phyloP scores from a whole-genome alignment of 1,140 invertebrate genomes.

The Anoplophora glabripennis region DNA sequence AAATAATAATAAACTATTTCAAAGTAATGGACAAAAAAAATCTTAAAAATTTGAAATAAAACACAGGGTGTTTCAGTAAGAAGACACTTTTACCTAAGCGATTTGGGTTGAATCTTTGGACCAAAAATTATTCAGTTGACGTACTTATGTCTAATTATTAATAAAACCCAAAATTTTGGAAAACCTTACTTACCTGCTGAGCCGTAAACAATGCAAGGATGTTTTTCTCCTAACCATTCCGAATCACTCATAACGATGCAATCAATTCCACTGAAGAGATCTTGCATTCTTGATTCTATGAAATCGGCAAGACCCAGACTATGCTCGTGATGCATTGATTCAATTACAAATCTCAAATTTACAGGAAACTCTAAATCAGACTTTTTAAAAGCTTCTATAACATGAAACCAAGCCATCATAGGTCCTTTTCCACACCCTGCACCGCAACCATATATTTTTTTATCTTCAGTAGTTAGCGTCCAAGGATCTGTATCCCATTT shows the following conservation, averaged over 20 bases:
- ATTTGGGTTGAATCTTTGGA: too few species aligned
- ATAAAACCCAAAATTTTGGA: too few species aligned
- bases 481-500: conserved; percentile 44
- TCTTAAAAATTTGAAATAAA: too few species aligned
- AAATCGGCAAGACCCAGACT: conserved; percentile 40
- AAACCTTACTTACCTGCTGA: conserved; percentile 38
- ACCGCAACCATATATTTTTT: conserved; percentile 39
- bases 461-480: conserved; percentile 31
- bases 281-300: conserved; percentile 36
- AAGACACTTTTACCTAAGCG: too few species aligned
- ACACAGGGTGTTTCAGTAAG: too few species aligned
- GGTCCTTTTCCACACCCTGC: conserved; percentile 40
- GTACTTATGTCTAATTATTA: too few species aligned
- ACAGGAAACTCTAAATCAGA: conserved; percentile 37
- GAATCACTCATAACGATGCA: conserved; percentile 41
- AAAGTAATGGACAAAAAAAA: too few species aligned
- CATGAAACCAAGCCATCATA: conserved; percentile 44
- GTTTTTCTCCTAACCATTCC: conserved; percentile 45
- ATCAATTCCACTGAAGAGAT: conserved; percentile 40
- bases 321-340: conserved; percentile 39
- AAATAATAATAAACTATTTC: too few species aligned
- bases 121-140: too few species aligned
- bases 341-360: conserved; percentile 46
- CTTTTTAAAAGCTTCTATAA: conserved; percentile 37
- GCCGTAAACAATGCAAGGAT: conserved; percentile 45